Evolutionary conservation across 2,888 invertebrate genomes (phyloP), one percentile per base, ranked within the genome.

Genomic region (Agrotis exclamationis): DNA sequence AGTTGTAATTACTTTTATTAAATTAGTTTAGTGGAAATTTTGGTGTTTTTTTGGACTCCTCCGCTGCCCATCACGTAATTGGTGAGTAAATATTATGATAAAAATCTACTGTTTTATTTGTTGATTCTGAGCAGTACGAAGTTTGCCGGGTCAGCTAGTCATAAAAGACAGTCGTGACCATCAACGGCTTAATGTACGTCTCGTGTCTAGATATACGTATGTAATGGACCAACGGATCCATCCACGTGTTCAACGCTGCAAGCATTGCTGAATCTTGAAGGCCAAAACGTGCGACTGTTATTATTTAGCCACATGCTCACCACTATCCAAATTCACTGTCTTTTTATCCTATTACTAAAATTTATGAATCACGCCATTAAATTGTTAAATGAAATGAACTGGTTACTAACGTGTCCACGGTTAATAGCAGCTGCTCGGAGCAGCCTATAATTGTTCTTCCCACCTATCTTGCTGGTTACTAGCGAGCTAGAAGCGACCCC

Each of bases 401-500:
- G 16, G 33, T 66, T 66, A 82, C 84, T 72, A 78, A 82, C 82
- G 28, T 45, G 53, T 48, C 39, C 65, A 16, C 16, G 70, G 11
- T 54, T 18, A 20, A 33, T 47, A 44, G 73, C 22, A 47, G 80
- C 20, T 59, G 70, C 45, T n/a, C 60, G 53, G 5, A 82, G 70
- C 28, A 66, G 56, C 56, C 59, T 66, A 47, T 82, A 84, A 28
- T 67, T 80, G 33, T 81, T 80, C 58, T 56, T 74, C 48, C 62
- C 76, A 28, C 69, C 58, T 24, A 82, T 78, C 50, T 68, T 64
- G 51, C 48, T 63, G 14, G 53, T 65, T 62, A 53, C 20, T 24
- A 63, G 53, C 28, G 56, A 54, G 51, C 51, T 24, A 71, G 24
- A 44, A 51, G 6, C 80, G 82, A 74, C 79, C 68, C 74, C 64